phyloP scores from a whole-genome alignment of 1,140 invertebrate species.

The Wasmannia auropunctata region DNA sequence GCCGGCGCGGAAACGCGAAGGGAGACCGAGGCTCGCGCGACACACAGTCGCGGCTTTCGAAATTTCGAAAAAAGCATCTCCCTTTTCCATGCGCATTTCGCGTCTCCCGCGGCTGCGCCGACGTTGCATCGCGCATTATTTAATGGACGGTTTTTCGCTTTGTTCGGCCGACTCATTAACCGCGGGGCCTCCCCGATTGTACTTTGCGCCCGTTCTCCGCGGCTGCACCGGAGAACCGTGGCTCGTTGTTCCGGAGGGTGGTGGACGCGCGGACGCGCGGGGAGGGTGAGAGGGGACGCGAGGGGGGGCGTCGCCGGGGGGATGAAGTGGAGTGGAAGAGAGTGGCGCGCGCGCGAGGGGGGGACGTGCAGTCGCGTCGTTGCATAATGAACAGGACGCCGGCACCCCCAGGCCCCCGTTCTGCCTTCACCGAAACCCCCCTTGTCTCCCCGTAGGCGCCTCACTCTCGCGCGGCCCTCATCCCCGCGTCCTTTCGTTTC shows the following conservation, averaged over 20 bases:
- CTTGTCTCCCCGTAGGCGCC: slow-evolving; percentile 62
- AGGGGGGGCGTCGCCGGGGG: slow-evolving; percentile 51
- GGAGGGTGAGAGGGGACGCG: neutral
- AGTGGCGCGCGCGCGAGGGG: slow-evolving; percentile 55
- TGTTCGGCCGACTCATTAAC: slow-evolving; percentile 83
- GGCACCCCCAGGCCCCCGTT: slow-evolving; percentile 62
- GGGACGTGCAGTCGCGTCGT: slow-evolving; percentile 73
- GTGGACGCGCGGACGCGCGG: no score
- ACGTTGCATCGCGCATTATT: slow-evolving; percentile 82
- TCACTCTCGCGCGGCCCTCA: slow-evolving; percentile 51
- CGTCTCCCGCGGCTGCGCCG: slow-evolving; percentile 61
- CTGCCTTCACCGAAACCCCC: slow-evolving; percentile 58
- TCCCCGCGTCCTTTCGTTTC: slow-evolving; percentile 53
- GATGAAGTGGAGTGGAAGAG: slow-evolving; percentile 56
- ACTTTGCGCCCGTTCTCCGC: slow-evolving; percentile 78
- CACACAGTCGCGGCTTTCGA: slow-evolving; percentile 2
- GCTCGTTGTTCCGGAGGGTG: slow-evolving; percentile 69
- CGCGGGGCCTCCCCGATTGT: slow-evolving; percentile 79
- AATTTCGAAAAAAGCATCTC: slow-evolving; percentile 66
- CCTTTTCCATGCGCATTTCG: slow-evolving; percentile 49
- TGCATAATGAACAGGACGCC: slow-evolving; percentile 83
- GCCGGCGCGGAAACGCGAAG: no score
- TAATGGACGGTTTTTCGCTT: slow-evolving; percentile 83
- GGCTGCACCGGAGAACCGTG: slow-evolving; percentile 73
- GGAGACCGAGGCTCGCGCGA: neutral